These are phyloP conservation scores for Remorina albescens DNA, from an alignment of 2,797 vertebrate species.

Conservation along the genomic window DNA sequence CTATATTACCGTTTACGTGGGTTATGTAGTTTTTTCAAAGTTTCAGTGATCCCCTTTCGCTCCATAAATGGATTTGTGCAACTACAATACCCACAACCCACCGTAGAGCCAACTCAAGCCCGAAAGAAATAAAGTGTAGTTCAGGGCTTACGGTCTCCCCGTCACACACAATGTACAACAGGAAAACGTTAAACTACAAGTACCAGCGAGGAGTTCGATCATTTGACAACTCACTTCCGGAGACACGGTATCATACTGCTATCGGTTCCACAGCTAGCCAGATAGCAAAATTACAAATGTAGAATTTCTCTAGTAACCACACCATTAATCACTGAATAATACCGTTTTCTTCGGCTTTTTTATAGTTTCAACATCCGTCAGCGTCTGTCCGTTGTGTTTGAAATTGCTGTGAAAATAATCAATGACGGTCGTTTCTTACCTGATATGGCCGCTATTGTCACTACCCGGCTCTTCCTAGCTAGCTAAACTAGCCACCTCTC, in stretches of 20 bases:
- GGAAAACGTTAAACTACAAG: conserved; percentile 75
- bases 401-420: conserved; percentile 4
- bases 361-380: neutral
- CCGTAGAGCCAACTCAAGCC: accelerated
- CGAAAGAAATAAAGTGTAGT: conserved; percentile 71
- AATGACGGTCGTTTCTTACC: conserved; percentile 77
- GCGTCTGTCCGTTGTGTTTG: neutral
- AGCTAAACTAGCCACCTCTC: conserved; percentile 77
- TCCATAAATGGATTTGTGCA: accelerated
- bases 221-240: conserved; percentile 89
- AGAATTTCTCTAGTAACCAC: conserved; percentile 1
- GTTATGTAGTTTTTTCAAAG: conserved; percentile 77
- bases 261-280: conserved; percentile 51
- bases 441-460: conserved; percentile 85
- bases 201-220: conserved; percentile 49
- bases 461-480: conserved; percentile 83
- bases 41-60: neutral
- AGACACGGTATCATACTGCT: conserved; percentile 50
- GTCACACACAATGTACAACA: accelerated
- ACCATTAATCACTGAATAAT: neutral
- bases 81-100: conserved; percentile 70
- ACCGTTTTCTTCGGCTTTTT: neutral
- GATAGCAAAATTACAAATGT: conserved; percentile 53
- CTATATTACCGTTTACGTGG: conserved; percentile 47
- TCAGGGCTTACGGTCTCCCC: neutral